Evolutionary conservation across 2,888 invertebrate species (phyloP).

Genomic region (Pandemis heparana): DNA sequence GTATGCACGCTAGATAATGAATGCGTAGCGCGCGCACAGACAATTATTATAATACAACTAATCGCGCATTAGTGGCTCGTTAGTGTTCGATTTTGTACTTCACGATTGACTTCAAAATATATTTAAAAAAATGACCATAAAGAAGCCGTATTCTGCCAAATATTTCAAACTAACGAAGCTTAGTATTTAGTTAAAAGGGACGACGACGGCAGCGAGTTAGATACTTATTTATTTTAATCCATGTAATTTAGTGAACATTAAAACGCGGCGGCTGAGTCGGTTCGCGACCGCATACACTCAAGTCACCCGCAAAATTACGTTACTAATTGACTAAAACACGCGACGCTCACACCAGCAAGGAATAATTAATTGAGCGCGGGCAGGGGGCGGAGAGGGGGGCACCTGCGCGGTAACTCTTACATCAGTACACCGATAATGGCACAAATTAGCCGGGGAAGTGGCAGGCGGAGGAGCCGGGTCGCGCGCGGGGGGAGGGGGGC

Average conservation of each 20-base stretch:
- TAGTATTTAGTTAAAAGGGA: slow-evolving; percentile 24
- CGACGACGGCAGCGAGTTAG: slow-evolving; percentile 42
- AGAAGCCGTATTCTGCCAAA: not conserved
- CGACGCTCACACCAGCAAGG: slow-evolving; percentile 84
- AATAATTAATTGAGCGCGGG: slow-evolving; percentile 85
- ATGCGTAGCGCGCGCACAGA: slow-evolving; percentile 23
- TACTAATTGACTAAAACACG: slow-evolving; percentile 86
- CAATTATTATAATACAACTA: slow-evolving; percentile 39
- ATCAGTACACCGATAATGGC: slow-evolving; percentile 86
- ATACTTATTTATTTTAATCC: slow-evolving; percentile 52
- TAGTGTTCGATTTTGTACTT: slow-evolving; percentile 7
- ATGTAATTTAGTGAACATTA: slow-evolving; percentile 60
- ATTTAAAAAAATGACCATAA: not conserved
- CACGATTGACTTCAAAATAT: not conserved
- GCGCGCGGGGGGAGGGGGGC: slow-evolving; percentile 60
- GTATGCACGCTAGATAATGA: slow-evolving; percentile 38
- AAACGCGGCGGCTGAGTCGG: slow-evolving; percentile 65
- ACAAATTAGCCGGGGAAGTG: slow-evolving; percentile 85
- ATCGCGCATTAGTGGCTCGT: slow-evolving; percentile 42
- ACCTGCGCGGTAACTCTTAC: slow-evolving; percentile 85
- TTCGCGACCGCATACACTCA: slow-evolving; percentile 80
- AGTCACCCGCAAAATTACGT: slow-evolving; percentile 86
- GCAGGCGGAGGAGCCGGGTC: slow-evolving; percentile 67
- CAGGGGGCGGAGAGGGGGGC: slow-evolving; percentile 65
- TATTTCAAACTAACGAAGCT: not conserved